phyloP scores from a whole-genome alignment of 2,797 vertebrate genomes.

The Lithobates sylvaticus region DNA sequence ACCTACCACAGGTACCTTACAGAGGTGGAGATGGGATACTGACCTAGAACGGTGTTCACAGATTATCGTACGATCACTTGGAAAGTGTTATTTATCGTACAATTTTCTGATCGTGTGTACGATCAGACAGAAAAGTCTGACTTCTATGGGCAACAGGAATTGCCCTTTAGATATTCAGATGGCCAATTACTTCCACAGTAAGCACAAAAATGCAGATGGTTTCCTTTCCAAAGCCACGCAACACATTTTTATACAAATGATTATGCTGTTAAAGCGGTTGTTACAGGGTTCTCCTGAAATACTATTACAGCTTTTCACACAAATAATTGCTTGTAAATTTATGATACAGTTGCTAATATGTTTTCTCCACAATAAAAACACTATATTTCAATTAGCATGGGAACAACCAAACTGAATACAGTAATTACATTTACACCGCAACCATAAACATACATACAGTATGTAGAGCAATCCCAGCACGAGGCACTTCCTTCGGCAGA shows the following conservation, averaged over 20 bases:
- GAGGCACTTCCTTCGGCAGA: background rate
- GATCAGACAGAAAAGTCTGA: no score
- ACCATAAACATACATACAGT: constrained; percentile 35
- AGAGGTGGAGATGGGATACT: no score
- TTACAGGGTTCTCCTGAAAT: background rate
- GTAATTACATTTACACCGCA: background rate
- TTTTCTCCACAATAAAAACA: background rate
- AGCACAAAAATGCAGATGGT: background rate
- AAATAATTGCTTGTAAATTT: background rate
- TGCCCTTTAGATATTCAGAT: background rate
- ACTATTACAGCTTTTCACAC: background rate
- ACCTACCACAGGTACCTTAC: no score
- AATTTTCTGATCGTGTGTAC: no score
- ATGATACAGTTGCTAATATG: background rate
- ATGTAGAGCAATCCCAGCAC: constrained; percentile 22
- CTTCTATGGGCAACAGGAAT: background rate
- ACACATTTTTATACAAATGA: background rate
- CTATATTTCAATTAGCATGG: background rate
- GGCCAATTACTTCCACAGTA: background rate
- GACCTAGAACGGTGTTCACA: no score
- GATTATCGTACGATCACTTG: no score
- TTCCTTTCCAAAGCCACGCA: background rate
- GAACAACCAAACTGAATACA: background rate
- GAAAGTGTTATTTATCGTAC: no score
- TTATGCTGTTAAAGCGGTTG: background rate